Base-by-base conservation (phyloP, 1,140 invertebrate genomes). In the Lepidurus apus region DNA sequence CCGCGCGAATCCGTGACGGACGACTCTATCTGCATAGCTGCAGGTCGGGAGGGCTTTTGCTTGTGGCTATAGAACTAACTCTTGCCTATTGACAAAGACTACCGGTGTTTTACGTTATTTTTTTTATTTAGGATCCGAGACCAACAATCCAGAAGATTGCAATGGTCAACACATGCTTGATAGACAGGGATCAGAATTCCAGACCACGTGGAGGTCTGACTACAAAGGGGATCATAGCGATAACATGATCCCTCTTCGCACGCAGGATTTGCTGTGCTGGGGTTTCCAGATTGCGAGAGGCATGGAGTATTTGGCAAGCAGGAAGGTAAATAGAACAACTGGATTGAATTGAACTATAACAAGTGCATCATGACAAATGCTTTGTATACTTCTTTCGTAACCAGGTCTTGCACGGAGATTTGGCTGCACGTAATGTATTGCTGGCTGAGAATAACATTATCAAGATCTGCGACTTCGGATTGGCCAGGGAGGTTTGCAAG, bases 391-490 rank as follows among this genome's bases (percentile, higher is more conserved):
- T 79, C 45, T 79, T 81, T 85, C 44, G 80, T 87, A 87, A 84
- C 84, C 80, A 92, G 90, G 91, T 95, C 0, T 83, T 98, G 6
- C 97, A 99, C 84, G 92, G 97, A n/a, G 97, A 99, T 88, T 87
- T 99, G 77, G 97, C 97, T 0, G 96, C 97, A 1, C 89, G 98
- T 84, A 99, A 99, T 87, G 92, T 98, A 78, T 87, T 98, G n/a
- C 87, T 99, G 1, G 91, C 94, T 2, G 94, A 97, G 45, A 88
- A 96, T 79, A 93, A 95, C 83, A 86, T 94, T 0, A 91, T 94
- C 0, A 98, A 98, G 85, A 98, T 99, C 81, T 97, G 95, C 80
- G 97, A 98, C 84, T 98, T 98, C 87, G 97, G 97, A 21, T 85
- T 99, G n/a, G 95, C 97, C 0, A 90, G 95, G 84, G 95, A 94